Evolutionary conservation across 1,140 invertebrate genomes (phyloP).

Genomic region (Hylyphantes graminicola): DNA sequence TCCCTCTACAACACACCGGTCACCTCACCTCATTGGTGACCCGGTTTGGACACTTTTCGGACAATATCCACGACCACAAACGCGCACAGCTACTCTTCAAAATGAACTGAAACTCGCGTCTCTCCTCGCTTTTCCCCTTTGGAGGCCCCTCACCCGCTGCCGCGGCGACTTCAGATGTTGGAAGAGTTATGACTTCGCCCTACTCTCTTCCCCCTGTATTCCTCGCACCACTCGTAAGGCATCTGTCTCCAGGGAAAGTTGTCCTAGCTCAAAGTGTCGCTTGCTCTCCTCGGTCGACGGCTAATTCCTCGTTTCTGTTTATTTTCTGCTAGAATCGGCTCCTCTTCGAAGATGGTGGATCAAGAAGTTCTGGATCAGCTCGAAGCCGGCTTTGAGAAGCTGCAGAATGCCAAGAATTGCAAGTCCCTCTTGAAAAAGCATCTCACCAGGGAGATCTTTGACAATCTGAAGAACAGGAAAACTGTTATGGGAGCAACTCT

Average conservation of each 20-base stretch:
- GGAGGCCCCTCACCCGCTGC: no score
- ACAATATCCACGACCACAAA: background rate
- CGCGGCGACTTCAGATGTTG: no score
- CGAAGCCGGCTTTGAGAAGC: conserved; percentile 88
- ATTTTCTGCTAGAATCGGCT: conserved; percentile 26
- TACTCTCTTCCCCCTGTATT: background rate
- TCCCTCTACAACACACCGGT: no score
- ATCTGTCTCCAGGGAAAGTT: background rate
- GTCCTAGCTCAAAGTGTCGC: background rate
- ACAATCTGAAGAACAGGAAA: conserved; percentile 62
- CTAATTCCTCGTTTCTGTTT: background rate
- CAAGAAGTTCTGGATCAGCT: conserved; percentile 76
- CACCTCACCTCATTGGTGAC: no score
- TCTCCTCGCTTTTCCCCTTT: background rate
- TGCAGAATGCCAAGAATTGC: conserved; percentile 71
- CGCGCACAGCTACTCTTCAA: no score
- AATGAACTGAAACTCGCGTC: no score
- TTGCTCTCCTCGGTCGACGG: background rate
- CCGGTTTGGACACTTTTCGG: no score
- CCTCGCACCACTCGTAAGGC: background rate
- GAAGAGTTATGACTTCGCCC: no score
- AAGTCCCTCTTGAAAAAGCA: conserved; percentile 68
- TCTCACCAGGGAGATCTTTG: conserved; percentile 67
- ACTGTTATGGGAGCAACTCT: conserved; percentile 63
- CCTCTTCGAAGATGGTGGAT: conserved; percentile 54